phyloP scores from a whole-genome alignment of 2,888 invertebrate genomes.

The Acleris sparsana region DNA sequence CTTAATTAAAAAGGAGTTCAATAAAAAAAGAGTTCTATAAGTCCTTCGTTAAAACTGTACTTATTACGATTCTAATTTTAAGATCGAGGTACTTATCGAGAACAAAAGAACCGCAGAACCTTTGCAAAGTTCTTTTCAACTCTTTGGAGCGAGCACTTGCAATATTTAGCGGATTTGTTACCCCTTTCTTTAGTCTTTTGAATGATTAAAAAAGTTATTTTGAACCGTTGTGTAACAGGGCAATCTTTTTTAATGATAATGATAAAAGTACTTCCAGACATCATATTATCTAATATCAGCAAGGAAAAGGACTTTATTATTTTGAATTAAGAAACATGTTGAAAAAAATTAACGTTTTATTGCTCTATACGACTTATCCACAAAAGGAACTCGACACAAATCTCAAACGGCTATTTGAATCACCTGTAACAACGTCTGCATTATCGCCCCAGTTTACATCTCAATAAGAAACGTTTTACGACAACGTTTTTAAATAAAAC shows the following conservation, averaged over 20 bases:
- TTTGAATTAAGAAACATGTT: too few species aligned
- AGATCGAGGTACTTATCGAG: conserved; percentile 15
- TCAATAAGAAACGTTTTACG: conserved; percentile 37
- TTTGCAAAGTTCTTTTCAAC: conserved; percentile 64
- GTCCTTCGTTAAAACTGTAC: conserved; percentile 56
- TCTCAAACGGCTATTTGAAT: conserved; percentile 2
- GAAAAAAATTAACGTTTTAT: too few species aligned
- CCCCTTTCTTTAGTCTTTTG: conserved; percentile 55
- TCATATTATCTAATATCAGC: too few species aligned
- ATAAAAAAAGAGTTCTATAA: conserved; percentile 37
- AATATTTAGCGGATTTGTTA: conserved; percentile 60
- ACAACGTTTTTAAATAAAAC: conserved; percentile 62
- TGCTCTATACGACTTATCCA: too few species aligned
- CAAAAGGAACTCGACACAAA: background rate
- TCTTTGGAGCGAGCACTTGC: conserved; percentile 48
- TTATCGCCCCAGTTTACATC: conserved; percentile 29
- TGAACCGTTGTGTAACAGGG: conserved; percentile 22
- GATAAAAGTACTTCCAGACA: background rate
- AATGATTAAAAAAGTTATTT: conserved; percentile 44
- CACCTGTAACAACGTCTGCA: conserved; percentile 21
- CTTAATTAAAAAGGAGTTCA: conserved; percentile 17
- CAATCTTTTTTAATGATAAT: background rate
- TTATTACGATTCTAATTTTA: conserved; percentile 43
- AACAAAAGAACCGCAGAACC: conserved; percentile 25
- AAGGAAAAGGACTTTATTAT: too few species aligned